Base-by-base conservation (phyloP, 2,888 invertebrate species). In the Drosophila paucipuncta region DNA sequence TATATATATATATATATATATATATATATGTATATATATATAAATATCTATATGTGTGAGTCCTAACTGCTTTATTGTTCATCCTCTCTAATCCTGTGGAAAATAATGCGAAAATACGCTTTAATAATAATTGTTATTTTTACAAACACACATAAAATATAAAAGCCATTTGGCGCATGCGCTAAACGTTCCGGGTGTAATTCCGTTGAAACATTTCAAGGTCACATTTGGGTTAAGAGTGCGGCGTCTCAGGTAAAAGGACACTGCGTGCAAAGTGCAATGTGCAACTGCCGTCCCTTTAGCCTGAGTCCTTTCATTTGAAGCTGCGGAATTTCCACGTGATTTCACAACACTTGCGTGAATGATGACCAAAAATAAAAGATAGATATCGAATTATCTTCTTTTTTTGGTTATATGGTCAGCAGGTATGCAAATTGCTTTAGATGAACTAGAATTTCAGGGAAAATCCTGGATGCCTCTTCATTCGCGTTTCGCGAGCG, bases 111-210 rank as follows among this genome's bases (percentile, higher is more conserved):
- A 89, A 47, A 88, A 89, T 90, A 89, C 91, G 84, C 84, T 88
- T 88, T 89, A 88, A 88, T 88, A 89, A 89, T 87, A 89, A 87
- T 87, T 87, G 87, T 88, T 88, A 84, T 90, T 90, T 84, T 78
- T 79, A 83, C 87, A 86, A 85, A 83, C 71, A 83, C 41, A 31
- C 52, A 52, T 2, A 16, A 82, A 82, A 86, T 89, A 82, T 84
- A 80, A 89, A 90, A 86, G 83, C 85, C 89, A 89, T 91, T 90
- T 91, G 89, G 86, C 87, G 83, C 89, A 82, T 85, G 87, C 87
- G 85, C 83, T 83, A 83, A 80, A 82, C 80, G 78, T 69, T 80
- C 66, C 73, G 79, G 80, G 84, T 88, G 82, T 79, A 87, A 89
- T 91, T 89, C 91, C 47, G 10, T 5, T 7, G 80, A 87, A 90